Evolutionary conservation across 2,888 invertebrate species (phyloP).

Genomic region (Magallana nippona): DNA sequence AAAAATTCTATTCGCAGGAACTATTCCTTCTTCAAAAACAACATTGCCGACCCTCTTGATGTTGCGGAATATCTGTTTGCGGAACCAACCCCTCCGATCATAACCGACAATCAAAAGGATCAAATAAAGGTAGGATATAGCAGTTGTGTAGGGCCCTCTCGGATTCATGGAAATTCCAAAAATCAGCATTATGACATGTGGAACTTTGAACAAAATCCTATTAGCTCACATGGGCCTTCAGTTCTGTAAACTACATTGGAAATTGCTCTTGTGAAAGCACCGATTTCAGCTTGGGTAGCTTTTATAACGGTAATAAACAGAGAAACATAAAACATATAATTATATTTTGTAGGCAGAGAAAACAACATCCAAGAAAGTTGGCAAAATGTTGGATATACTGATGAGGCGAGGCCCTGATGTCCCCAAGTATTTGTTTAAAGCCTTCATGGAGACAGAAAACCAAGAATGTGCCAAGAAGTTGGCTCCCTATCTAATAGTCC

Average conservation of each 20-base stretch:
- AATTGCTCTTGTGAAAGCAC: too few species aligned
- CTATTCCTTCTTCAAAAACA: constrained; percentile 5
- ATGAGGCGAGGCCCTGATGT: constrained; percentile 19
- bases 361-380: neutral
- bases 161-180: too few species aligned
- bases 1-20: constrained; percentile 22
- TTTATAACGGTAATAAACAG: too few species aligned
- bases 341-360: constrained; percentile 30
- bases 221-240: too few species aligned
- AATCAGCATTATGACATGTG: too few species aligned
- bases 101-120: constrained; percentile 34
- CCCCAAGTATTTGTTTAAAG: constrained; percentile 35
- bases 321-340: too few species aligned
- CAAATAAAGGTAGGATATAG: constrained; percentile 41
- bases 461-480: constrained; percentile 31
- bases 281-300: too few species aligned
- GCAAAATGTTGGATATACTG: constrained; percentile 31
- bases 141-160: too few species aligned
- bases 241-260: too few species aligned
- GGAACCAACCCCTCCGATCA: constrained; percentile 5
- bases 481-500: constrained; percentile 11
- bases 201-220: too few species aligned
- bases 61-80: constrained; percentile 38
- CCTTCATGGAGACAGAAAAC: constrained; percentile 41
- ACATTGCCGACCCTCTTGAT: constrained; percentile 39